These are phyloP conservation scores for Drosophila carrolli DNA, from an alignment of 1,140 invertebrate genomes.

Conservation along the genomic window DNA sequence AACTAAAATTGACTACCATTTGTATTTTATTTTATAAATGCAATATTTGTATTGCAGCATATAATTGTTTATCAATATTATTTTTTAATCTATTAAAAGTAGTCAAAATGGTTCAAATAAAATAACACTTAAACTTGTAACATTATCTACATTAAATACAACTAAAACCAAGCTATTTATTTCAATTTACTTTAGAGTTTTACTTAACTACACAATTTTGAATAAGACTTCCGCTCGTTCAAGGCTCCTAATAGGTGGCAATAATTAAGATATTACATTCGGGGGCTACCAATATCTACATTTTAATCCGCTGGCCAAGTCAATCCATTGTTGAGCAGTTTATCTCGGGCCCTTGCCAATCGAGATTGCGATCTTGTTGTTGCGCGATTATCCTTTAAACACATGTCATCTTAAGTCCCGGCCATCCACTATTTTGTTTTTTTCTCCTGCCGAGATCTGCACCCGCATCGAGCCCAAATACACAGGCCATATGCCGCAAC, in stretches of 20 bases:
- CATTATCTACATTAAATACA: no score
- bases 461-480: constrained; percentile 20
- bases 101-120: no score
- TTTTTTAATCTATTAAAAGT: no score
- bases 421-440: background rate
- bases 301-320: constrained; percentile 2
- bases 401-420: constrained; percentile 41
- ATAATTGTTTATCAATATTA: no score
- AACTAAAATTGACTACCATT: no score
- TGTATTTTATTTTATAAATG: no score
- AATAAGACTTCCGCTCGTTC: background rate
- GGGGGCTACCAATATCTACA: background rate
- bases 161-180: no score
- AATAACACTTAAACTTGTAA: no score
- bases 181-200: no score
- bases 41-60: no score
- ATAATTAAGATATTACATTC: constrained; percentile 23
- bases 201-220: no score
- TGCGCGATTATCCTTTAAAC: constrained; percentile 48
- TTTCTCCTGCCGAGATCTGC: background rate
- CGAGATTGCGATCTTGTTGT: constrained; percentile 35
- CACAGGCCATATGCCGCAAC: constrained; percentile 48
- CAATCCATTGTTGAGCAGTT: constrained; percentile 23
- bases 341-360: constrained; percentile 20
- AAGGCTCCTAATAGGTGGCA: background rate